Conservation (phyloP, 2,888 invertebrate genomes). For the Entomobrya proxima region DNA sequence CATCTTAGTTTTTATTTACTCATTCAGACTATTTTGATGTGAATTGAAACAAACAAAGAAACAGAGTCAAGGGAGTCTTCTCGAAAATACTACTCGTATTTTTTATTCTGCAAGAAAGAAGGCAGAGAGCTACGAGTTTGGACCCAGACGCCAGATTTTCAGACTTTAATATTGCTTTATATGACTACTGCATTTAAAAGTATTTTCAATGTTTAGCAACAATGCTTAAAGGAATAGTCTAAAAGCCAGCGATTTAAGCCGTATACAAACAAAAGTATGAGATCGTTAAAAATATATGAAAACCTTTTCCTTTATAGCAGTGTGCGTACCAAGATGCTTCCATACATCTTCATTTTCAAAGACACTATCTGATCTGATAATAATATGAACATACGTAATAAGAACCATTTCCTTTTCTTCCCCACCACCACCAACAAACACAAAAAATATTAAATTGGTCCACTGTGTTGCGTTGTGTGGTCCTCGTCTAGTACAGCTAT, state of each 20-base stretch:
- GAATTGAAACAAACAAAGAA: constrained; percentile 44
- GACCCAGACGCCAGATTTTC: constrained; percentile 7
- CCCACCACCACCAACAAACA: not conserved
- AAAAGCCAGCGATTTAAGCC: not conserved
- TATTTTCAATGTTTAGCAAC: not conserved
- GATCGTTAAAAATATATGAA: not conserved
- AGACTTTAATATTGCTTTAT: constrained; percentile 8
- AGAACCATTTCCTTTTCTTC: constrained; percentile 39
- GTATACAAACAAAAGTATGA: not conserved
- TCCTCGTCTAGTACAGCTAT: constrained; percentile 1
- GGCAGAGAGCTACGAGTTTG: not conserved
- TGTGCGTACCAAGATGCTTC: not conserved
- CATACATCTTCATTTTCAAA: constrained; percentile 54
- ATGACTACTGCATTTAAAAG: not conserved
- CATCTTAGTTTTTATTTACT: constrained; percentile 35
- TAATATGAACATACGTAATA: constrained; percentile 15
- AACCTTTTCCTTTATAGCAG: not conserved
- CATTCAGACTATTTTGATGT: not conserved
- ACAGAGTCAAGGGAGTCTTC: constrained; percentile 57
- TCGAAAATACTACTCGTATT: not conserved
- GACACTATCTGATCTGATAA: constrained; percentile 59
- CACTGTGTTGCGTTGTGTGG: constrained; percentile 48
- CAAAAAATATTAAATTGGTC: constrained; percentile 53
- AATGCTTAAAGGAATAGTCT: not conserved
- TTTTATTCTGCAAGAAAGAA: not conserved